phyloP scores from a whole-genome alignment of 2,113 vertebrate species.

The Aspiorhynchus laticeps region DNA sequence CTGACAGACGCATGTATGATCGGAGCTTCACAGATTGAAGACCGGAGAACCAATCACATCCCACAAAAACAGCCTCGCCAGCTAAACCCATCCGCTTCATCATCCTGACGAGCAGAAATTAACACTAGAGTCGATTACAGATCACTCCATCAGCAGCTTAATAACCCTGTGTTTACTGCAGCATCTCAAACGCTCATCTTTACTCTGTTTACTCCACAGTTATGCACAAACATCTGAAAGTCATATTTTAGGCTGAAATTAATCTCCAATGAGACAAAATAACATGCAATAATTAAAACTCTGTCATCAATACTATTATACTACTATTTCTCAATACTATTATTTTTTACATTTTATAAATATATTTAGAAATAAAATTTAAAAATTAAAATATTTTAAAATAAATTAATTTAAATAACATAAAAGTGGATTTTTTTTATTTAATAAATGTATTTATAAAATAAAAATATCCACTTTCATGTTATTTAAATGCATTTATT shows the following conservation, averaged over 20 bases:
- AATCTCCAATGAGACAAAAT: background rate
- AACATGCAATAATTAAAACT: background rate
- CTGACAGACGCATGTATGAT: background rate
- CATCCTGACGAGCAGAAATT: background rate
- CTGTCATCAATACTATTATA: too few relatives aligned
- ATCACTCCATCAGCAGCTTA: constrained; percentile 17
- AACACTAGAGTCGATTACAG: constrained; percentile 1
- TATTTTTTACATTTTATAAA: too few relatives aligned
- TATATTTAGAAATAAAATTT: too few relatives aligned
- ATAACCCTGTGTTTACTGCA: background rate
- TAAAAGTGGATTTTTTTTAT: too few relatives aligned
- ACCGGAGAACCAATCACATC: background rate
- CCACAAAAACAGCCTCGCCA: background rate
- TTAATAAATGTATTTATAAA: too few relatives aligned
- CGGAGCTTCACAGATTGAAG: background rate
- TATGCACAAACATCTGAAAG: background rate
- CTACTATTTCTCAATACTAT: too few relatives aligned
- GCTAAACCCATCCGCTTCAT: constrained; percentile 24
- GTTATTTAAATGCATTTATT: too few relatives aligned
- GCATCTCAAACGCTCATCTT: background rate
- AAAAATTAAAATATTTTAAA: too few relatives aligned
- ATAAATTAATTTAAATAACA: too few relatives aligned
- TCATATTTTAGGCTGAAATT: background rate
- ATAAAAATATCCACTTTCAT: too few relatives aligned
- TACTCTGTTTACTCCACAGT: background rate